A percentile compares a stretch with the other conserved stretches of the same genome.
phyloP scores from a whole-genome alignment of 2,888 invertebrate species.

The Ichneumoninae sp. region DNA sequence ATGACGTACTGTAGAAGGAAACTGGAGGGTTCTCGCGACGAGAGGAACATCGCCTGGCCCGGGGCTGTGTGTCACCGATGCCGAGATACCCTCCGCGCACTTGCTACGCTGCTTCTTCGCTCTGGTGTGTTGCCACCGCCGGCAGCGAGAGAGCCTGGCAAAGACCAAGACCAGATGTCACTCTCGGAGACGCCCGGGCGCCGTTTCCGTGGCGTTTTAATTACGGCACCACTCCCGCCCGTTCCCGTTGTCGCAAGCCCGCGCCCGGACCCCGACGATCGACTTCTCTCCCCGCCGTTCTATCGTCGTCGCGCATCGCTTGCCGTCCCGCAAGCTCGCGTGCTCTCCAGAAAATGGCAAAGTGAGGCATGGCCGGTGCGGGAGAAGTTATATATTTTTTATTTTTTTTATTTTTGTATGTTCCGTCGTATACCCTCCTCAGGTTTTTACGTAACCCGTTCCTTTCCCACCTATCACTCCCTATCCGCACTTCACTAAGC shows the following conservation, averaged over 20 bases:
- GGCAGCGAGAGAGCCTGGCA: slow-evolving; percentile 31
- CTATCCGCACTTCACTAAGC: too few relatives aligned
- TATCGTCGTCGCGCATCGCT: not conserved
- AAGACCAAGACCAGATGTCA: slow-evolving; percentile 65
- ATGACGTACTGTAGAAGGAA: slow-evolving; percentile 17
- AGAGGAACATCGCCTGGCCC: slow-evolving; percentile 55
- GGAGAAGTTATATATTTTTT: not conserved
- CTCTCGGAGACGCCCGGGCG: slow-evolving; percentile 59
- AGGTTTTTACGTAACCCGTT: too few relatives aligned
- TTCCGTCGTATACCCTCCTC: too few relatives aligned
- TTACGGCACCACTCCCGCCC: slow-evolving; percentile 54
- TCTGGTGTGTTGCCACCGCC: slow-evolving; percentile 1
- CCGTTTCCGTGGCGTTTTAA: slow-evolving; percentile 66
- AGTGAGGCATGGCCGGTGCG: too few relatives aligned
- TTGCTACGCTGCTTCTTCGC: slow-evolving; percentile 10
- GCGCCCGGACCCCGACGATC: slow-evolving; percentile 34
- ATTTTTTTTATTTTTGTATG: too few relatives aligned
- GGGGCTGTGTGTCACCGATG: slow-evolving; percentile 64
- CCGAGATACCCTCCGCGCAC: slow-evolving; percentile 11
- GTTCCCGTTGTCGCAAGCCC: slow-evolving; percentile 26
- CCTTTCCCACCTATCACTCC: too few relatives aligned
- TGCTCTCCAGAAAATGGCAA: not conserved
- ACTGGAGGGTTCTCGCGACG: slow-evolving; percentile 45
- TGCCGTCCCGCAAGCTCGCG: not conserved
- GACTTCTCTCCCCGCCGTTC: slow-evolving; percentile 24